Base-by-base conservation (phyloP, 2,113 vertebrate species). In the Phasianus colchicus region DNA sequence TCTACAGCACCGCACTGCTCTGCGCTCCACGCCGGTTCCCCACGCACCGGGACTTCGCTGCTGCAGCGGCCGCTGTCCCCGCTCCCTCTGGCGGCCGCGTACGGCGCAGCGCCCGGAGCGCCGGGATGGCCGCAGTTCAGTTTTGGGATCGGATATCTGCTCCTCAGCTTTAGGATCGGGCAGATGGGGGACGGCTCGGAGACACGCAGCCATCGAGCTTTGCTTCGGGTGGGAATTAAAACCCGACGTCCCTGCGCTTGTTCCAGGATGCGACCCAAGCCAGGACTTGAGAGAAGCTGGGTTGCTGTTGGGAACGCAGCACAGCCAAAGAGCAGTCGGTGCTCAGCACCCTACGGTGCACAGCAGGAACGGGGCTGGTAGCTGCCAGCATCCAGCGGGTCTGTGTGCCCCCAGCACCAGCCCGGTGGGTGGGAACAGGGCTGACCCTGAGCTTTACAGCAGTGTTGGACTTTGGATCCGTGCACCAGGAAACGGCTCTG, bases 381-480 rank as follows among this genome's bases (percentile, higher is more conserved):
- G 14, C 34, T 25, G 34, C 60, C 15, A 17, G 5, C 22, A 24
- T 22, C 8, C 34, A 36, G 6, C 3, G 12, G 13, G 10, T 25
- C 14, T 13, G 34, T 1, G 22, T 40, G 25, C 25, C 61, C 11
- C 36, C 61, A 63, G 52, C 84, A 60, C 58, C 10, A 30, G 48
- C n/a, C 3, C 6, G 3, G 25, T 13, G 2, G 20, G 34, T 1
- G 20, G 9, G 14, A 5, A 70, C 21, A 1, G 20, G 50, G 50
- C 77, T 75, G 86, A 3, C 10, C 34, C 70, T 5, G 7, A 64
- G 61, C 61, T 19, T 18, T 20, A 66, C 14, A 75, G 24, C 71
- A 45, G 63, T 47, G 66, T n/a, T 65, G 87, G 73, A 84, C 70
- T 89, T 71, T 7, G 84, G 52, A 74, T 20, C 57, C 19, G 52